phyloP scores from a whole-genome alignment of 2,888 invertebrate genomes.

The Ypsolopha sequella region DNA sequence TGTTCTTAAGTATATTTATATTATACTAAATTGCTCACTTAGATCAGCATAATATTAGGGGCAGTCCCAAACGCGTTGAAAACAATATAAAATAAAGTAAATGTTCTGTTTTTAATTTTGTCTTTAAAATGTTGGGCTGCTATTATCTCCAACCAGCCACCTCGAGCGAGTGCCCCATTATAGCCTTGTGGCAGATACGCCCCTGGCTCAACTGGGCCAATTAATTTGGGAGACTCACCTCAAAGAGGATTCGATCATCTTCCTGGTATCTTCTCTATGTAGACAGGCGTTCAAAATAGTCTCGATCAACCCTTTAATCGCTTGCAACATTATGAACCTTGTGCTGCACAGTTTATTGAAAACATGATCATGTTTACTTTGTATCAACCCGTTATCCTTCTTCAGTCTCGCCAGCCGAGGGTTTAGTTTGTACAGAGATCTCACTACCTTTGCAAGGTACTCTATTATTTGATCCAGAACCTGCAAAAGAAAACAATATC shows the following conservation, averaged over 20 bases:
- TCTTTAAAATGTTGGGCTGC: too few species aligned
- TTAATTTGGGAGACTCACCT: constrained; percentile 40
- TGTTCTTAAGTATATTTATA: too few species aligned
- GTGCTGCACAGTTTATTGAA: constrained; percentile 64
- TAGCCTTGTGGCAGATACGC: background rate
- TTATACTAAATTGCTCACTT: too few species aligned
- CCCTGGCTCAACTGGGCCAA: background rate
- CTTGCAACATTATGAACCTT: constrained; percentile 68
- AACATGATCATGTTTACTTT: constrained; percentile 62
- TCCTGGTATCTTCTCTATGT: constrained; percentile 70
- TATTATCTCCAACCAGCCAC: too few species aligned
- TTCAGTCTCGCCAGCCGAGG: constrained; percentile 58
- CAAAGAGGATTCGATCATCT: constrained; percentile 67
- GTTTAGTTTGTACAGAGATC: constrained; percentile 64
- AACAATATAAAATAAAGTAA: background rate
- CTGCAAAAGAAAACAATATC: constrained; percentile 38
- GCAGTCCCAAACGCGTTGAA: too few species aligned
- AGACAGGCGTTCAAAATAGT: constrained; percentile 65
- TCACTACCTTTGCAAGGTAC: constrained; percentile 61
- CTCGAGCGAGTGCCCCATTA: too few species aligned
- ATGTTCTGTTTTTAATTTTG: background rate
- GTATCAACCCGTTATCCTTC: constrained; percentile 44
- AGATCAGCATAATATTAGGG: too few species aligned
- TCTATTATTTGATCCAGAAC: constrained; percentile 70
- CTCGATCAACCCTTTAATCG: constrained; percentile 62